These are phyloP conservation scores for Pentalonia nigronervosa DNA, from an alignment of 1,140 invertebrate genomes.

Conservation along the genomic window DNA sequence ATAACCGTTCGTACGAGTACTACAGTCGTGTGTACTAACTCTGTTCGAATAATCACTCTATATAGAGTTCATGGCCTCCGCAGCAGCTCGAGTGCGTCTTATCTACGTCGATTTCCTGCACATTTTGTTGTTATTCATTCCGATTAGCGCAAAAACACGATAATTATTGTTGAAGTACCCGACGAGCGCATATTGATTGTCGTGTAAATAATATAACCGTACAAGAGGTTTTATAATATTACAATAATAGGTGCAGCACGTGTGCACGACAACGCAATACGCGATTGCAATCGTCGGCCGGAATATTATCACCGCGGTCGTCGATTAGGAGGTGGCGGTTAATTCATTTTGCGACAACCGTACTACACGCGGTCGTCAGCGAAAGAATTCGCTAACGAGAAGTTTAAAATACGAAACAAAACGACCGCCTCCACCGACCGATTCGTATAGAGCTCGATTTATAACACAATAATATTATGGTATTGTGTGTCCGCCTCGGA, in stretches of 20 bases:
- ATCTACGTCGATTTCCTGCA: slow-evolving; percentile 30
- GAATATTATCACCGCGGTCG: neutral
- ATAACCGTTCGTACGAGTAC: neutral
- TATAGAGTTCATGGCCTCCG: slow-evolving; percentile 24
- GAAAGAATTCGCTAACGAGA: neutral
- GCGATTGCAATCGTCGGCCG: neutral
- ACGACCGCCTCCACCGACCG: neutral
- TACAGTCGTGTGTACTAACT: neutral
- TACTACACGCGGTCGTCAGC: neutral
- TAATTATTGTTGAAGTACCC: neutral
- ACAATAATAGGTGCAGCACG: neutral
- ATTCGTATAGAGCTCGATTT: neutral
- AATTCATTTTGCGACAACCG: neutral
- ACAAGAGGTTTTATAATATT: neutral
- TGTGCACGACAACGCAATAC: neutral
- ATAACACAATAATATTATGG: neutral
- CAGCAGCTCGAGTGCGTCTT: neutral
- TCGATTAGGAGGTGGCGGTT: neutral
- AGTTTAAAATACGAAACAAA: neutral
- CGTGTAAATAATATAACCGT: neutral
- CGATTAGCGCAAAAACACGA: neutral
- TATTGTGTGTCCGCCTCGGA: neutral
- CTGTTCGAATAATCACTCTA: slow-evolving; percentile 3
- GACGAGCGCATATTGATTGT: neutral
- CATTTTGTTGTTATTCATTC: neutral